Conservation (phyloP, 2,113 vertebrate genomes). For the Delphinapterus leucas region DNA sequence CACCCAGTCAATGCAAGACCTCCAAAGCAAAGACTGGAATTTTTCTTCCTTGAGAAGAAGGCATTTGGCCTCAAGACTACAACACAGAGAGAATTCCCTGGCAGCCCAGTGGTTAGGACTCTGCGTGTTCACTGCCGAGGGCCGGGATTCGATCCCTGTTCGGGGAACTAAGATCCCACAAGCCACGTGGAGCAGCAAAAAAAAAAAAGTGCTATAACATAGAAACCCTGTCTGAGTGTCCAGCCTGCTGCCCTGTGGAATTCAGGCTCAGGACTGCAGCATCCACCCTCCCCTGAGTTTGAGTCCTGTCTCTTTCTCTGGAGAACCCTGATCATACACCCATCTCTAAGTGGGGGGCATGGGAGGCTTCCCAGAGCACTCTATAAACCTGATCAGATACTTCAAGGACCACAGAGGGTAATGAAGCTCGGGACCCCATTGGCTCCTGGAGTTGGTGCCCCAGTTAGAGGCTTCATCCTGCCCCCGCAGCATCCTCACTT, state of each 20-base stretch:
- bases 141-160: too few species aligned
- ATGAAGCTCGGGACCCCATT: accelerated
- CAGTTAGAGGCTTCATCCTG: too few species aligned
- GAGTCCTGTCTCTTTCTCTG: not conserved
- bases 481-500: not conserved
- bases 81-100: too few species aligned
- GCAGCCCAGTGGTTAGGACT: too few species aligned
- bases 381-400: not conserved
- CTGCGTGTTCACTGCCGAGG: too few species aligned
- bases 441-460: accelerated
- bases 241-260: too few species aligned
- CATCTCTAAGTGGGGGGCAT: too few species aligned
- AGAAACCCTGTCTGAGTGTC: not conserved
- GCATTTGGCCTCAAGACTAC: not conserved
- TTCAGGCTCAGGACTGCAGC: not conserved
- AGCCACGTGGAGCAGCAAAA: too few species aligned
- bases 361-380: not conserved
- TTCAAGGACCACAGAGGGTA: too few species aligned
- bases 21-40: not conserved
- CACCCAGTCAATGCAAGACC: not conserved
- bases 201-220: too few species aligned
- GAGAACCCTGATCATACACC: accelerated
- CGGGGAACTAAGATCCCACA: too few species aligned
- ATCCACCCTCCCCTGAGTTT: accelerated
- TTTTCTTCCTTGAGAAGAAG: not conserved